A percentile compares a stretch with the other conserved stretches of the same genome.
Conservation (phyloP, 2,113 vertebrate genomes). For the Phoxinus phoxinus region DNA sequence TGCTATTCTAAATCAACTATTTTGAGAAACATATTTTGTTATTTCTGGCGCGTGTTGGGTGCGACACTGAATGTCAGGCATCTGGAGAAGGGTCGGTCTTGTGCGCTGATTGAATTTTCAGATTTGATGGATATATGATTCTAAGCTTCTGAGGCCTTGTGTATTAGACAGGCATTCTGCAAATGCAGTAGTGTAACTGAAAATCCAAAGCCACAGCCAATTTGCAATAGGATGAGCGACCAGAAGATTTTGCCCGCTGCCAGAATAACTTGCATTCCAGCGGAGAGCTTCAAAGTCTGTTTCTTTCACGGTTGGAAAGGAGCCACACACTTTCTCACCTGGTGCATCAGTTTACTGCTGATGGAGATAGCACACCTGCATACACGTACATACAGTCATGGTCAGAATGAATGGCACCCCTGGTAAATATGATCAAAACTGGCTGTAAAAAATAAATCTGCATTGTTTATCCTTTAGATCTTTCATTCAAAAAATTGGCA, state of each 20-base stretch:
- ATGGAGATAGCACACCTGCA: neutral
- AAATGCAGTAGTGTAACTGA: slow-evolving; percentile 2
- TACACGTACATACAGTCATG: no score
- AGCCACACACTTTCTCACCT: neutral
- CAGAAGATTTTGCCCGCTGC: neutral
- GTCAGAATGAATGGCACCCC: no score
- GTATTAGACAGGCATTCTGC: neutral
- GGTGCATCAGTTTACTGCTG: neutral
- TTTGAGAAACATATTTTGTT: slow-evolving; percentile 24
- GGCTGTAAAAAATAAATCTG: no score
- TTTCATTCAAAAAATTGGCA: no score
- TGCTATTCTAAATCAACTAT: slow-evolving; percentile 20
- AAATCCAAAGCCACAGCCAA: neutral
- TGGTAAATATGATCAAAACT: no score
- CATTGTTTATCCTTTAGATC: no score
- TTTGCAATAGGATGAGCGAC: neutral
- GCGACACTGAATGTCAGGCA: slow-evolving; percentile 25
- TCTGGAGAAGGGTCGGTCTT: neutral
- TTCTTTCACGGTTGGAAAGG: neutral
- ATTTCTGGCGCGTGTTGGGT: slow-evolving; percentile 3
- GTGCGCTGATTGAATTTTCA: slow-evolving; percentile 13
- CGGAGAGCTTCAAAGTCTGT: neutral
- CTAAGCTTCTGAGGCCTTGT: slow-evolving; percentile 2
- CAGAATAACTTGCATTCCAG: slow-evolving; percentile 7
- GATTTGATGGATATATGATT: slow-evolving; percentile 9